Evolutionary conservation across 2,888 invertebrate species (phyloP).

Genomic region (Elegia similella): DNA sequence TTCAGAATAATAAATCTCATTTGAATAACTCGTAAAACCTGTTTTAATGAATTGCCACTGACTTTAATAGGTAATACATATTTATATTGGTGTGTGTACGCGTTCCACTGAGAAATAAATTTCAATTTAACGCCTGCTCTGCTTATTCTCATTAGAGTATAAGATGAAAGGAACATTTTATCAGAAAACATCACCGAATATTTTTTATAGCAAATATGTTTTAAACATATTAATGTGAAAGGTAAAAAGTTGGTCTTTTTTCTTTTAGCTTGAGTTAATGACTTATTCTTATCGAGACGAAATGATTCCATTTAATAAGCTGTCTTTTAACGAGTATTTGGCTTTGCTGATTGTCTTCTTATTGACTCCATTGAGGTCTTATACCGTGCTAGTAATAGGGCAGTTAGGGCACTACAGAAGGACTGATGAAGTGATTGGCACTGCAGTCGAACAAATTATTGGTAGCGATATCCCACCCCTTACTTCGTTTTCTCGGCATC

Average conservation of each 20-base stretch:
- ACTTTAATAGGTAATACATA: conserved; percentile 66
- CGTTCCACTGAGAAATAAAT: conserved; percentile 59
- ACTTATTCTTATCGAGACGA: no score
- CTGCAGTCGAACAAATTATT: no score
- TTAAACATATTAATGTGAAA: conserved; percentile 41
- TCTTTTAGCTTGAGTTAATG: conserved; percentile 63
- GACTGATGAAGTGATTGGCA: no score
- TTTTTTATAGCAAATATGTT: conserved; percentile 51
- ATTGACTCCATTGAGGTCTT: no score
- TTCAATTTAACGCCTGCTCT: conserved; percentile 62
- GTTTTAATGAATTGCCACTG: conserved; percentile 59
- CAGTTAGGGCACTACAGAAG: no score
- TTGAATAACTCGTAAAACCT: conserved; percentile 58
- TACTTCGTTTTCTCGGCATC: no score
- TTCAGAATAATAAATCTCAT: conserved; percentile 48
- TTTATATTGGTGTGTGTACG: conserved; percentile 54
- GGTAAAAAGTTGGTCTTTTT: conserved; percentile 60
- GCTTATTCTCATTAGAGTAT: conserved; percentile 65
- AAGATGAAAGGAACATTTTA: conserved; percentile 59
- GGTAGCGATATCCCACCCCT: no score
- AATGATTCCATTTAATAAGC: no score
- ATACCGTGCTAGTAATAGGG: no score
- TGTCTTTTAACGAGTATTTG: no score
- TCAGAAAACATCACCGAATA: conserved; percentile 56
- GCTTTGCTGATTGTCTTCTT: no score